Conservation (phyloP, 2,888 invertebrate species). For the Lasiommata megera region DNA sequence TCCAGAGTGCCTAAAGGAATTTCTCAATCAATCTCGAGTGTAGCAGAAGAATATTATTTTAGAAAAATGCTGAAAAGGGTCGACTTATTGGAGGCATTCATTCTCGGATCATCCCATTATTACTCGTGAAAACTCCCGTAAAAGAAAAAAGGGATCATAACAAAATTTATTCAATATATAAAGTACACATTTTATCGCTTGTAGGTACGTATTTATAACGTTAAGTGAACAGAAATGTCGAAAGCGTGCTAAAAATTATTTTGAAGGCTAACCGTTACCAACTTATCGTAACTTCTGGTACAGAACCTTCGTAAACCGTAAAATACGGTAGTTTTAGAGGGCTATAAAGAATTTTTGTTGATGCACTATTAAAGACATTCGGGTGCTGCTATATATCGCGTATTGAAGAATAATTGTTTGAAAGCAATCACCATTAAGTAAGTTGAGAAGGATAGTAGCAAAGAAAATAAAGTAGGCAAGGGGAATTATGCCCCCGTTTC, state of each 20-base stretch:
- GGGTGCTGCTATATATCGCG: slow-evolving; percentile 24
- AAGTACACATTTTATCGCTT: slow-evolving; percentile 67
- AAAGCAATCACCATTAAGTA: no score
- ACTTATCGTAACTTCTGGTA: slow-evolving; percentile 56
- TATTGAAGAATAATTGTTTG: no score
- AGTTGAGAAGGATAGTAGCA: no score
- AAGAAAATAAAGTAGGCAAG: no score
- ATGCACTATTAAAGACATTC: slow-evolving; percentile 50
- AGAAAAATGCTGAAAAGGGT: slow-evolving; percentile 48
- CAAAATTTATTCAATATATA: slow-evolving; percentile 68
- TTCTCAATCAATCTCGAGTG: slow-evolving; percentile 11
- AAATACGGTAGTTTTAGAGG: slow-evolving; percentile 69
- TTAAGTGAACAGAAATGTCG: slow-evolving; percentile 58
- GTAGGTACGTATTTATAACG: slow-evolving; percentile 54
- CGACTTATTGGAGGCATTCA: slow-evolving; percentile 67
- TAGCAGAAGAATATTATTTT: slow-evolving; percentile 23
- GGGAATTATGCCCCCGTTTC: no score
- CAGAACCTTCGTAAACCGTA: slow-evolving; percentile 68
- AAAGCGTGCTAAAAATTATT: slow-evolving; percentile 68
- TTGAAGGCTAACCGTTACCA: slow-evolving; percentile 73
- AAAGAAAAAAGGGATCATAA: slow-evolving; percentile 71
- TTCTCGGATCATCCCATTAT: slow-evolving; percentile 70
- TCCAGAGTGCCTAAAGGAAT: slow-evolving; percentile 9
- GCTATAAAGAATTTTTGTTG: slow-evolving; percentile 75
- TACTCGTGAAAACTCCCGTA: slow-evolving; percentile 57